Conservation (phyloP, 2,888 invertebrate genomes). For the Hyalella azteca region DNA sequence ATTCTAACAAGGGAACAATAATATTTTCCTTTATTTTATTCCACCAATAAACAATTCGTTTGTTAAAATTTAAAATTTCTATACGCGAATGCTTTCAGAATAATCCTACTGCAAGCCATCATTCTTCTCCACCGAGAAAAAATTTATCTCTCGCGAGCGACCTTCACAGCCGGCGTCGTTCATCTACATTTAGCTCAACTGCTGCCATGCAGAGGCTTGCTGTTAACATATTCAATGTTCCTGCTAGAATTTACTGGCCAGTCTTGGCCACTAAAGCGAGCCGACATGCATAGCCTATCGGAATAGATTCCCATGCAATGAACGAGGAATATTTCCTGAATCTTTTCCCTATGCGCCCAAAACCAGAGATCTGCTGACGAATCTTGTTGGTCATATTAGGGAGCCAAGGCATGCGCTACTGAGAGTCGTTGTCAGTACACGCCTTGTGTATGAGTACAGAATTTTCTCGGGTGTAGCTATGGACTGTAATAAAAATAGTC, state of each 20-base stretch:
- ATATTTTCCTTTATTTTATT: background rate
- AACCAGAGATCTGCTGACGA: no score
- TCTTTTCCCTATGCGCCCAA: background rate
- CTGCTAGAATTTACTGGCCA: background rate
- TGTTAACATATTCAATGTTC: slow-evolving; percentile 17
- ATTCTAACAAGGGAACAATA: background rate
- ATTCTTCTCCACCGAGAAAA: background rate
- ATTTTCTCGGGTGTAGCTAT: no score
- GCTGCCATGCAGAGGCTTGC: background rate
- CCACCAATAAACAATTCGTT: background rate
- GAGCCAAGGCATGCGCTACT: background rate
- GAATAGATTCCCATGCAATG: slow-evolving; percentile 13
- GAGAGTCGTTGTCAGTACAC: background rate
- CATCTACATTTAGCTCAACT: background rate
- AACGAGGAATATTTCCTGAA: slow-evolving; percentile 1
- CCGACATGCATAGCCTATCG: slow-evolving; percentile 10
- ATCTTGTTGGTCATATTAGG: background rate
- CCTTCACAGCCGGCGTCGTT: background rate
- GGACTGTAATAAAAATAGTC: no score
- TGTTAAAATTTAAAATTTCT: background rate
- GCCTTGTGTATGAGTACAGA: no score
- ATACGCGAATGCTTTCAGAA: background rate
- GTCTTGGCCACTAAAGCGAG: background rate
- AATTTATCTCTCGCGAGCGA: background rate
- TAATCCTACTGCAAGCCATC: background rate